phyloP scores from a whole-genome alignment of 2,888 invertebrate species.

The Himalopsyche japonica region DNA sequence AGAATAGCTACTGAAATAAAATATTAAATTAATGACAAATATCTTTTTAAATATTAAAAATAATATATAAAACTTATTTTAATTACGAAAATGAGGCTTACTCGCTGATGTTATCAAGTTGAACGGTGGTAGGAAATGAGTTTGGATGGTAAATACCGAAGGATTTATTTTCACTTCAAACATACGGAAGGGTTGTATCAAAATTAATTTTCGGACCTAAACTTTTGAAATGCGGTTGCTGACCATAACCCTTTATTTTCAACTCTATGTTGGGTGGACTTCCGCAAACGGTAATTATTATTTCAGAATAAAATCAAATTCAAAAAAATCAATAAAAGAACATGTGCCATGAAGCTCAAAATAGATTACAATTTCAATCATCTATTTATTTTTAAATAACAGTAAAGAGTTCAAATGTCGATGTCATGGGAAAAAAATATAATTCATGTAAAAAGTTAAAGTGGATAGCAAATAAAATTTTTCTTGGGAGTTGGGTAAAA shows the following conservation, averaged over 20 bases:
- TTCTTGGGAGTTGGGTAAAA: neutral
- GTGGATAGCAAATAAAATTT: too few species aligned
- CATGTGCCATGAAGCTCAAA: too few species aligned
- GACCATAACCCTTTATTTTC: neutral
- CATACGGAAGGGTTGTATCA: neutral
- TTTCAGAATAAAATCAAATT: conserved; percentile 2
- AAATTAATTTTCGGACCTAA: conserved; percentile 16
- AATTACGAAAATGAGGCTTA: neutral
- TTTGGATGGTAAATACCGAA: conserved; percentile 26
- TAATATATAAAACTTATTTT: too few species aligned
- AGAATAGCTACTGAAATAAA: too few species aligned
- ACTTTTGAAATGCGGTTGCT: conserved; percentile 6
- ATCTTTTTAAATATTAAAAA: too few species aligned
- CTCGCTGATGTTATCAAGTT: conserved; percentile 2
- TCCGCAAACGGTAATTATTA: neutral
- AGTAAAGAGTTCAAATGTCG: too few species aligned
- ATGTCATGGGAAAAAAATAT: too few species aligned
- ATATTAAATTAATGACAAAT: too few species aligned
- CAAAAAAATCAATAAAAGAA: neutral
- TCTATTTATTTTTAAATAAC: too few species aligned
- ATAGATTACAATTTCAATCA: too few species aligned
- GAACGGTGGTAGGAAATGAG: conserved; percentile 1
- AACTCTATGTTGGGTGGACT: neutral
- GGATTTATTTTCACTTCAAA: neutral
- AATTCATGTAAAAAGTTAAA: too few species aligned